phyloP scores from a whole-genome alignment of 2,888 invertebrate genomes.

The Parthenolecanium corni region DNA sequence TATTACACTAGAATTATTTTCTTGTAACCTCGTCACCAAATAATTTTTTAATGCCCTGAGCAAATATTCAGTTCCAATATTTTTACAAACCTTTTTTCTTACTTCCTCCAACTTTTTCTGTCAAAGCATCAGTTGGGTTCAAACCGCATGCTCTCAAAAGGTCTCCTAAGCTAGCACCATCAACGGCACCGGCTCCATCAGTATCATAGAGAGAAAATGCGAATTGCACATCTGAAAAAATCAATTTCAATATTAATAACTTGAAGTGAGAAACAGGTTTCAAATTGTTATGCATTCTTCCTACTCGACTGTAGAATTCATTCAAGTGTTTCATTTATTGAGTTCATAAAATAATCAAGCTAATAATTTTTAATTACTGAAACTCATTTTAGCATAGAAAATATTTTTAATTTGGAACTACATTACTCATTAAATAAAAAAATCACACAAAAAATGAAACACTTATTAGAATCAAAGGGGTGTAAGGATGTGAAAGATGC shows the following conservation, averaged over 20 bases:
- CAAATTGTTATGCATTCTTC: background rate
- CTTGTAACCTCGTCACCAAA: too few relatives aligned
- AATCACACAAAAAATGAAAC: too few relatives aligned
- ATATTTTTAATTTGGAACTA: too few relatives aligned
- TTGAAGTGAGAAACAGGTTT: background rate
- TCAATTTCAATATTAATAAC: conserved; percentile 22
- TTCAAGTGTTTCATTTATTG: too few relatives aligned
- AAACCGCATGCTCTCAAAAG: conserved; percentile 87
- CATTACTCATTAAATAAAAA: too few relatives aligned
- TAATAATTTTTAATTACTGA: too few relatives aligned
- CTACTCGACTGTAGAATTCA: background rate
- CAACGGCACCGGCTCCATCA: conserved; percentile 82
- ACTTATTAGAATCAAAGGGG: too few relatives aligned
- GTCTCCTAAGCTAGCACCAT: conserved; percentile 86
- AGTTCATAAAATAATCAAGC: too few relatives aligned
- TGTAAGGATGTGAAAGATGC: too few relatives aligned
- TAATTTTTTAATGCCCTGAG: too few relatives aligned
- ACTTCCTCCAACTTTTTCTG: conserved; percentile 92
- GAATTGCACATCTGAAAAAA: conserved; percentile 64
- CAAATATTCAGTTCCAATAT: background rate
- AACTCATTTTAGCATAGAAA: too few relatives aligned
- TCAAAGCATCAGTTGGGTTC: conserved; percentile 85
- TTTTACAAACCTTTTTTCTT: conserved; percentile 73
- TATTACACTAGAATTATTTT: too few relatives aligned
- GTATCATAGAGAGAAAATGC: conserved; percentile 92